Conservation (phyloP, 2,797 vertebrate genomes). For the Allobates femoralis region DNA sequence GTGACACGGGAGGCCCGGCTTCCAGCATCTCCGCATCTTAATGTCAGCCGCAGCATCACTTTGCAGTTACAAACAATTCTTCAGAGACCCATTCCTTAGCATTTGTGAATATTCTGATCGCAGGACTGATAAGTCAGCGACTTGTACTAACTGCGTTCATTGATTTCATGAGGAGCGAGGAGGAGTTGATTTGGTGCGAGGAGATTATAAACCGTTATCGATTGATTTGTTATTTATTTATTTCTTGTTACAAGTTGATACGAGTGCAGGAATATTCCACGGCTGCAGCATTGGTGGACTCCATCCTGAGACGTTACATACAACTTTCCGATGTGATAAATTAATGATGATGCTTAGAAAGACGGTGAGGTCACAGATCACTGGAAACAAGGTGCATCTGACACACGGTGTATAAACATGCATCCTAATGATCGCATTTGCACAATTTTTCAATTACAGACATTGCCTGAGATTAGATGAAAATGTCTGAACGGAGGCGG, state of each 20-base stretch:
- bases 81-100: conserved; percentile 77
- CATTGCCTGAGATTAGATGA: background rate
- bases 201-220: conserved; percentile 62
- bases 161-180: conserved; percentile 58
- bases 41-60: conserved; percentile 86
- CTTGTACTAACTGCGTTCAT: conserved; percentile 62
- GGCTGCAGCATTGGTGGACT: background rate
- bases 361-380: background rate
- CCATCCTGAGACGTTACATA: background rate
- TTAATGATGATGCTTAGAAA: conserved; percentile 11
- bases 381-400: background rate
- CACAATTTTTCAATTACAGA: background rate
- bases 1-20: conserved; percentile 88
- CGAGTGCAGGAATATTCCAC: conserved; percentile 6
- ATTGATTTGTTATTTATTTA: conserved; percentile 55
- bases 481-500: no score
- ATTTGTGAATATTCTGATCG: conserved; percentile 65
- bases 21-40: conserved; percentile 84
- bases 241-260: conserved; percentile 46
- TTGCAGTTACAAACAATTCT: conserved; percentile 88
- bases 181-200: conserved; percentile 39
- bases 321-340: background rate
- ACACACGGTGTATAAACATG: background rate
- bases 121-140: conserved; percentile 61
- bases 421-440: background rate